Evolutionary conservation across 2,113 vertebrate species (phyloP).

Genomic region (Cygnus atratus): DNA sequence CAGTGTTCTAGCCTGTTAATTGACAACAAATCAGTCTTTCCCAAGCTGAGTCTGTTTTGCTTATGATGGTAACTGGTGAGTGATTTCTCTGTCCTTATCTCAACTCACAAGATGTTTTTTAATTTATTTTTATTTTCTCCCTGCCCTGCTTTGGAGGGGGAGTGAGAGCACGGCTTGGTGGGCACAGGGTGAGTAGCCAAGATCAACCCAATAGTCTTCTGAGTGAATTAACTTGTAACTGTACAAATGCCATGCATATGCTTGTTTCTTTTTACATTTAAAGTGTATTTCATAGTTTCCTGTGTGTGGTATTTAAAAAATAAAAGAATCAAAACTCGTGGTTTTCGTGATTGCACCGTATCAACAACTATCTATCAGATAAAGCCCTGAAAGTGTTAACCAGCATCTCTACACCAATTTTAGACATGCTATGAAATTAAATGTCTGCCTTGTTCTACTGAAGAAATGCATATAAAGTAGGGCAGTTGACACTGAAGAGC

Average conservation of each 20-base stretch:
- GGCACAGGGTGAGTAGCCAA: neutral
- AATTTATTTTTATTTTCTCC: neutral
- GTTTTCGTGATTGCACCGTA: neutral
- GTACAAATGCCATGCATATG: neutral
- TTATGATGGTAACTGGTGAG: neutral
- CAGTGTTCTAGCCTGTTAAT: neutral
- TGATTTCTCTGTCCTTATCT: neutral
- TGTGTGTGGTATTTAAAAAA: no score
- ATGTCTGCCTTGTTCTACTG: neutral
- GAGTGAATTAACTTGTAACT: neutral
- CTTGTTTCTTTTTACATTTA: neutral
- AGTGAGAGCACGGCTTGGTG: neutral
- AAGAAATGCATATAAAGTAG: neutral
- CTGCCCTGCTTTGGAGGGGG: neutral
- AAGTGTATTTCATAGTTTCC: neutral
- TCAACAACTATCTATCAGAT: neutral
- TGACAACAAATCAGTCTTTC: neutral
- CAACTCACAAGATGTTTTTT: neutral
- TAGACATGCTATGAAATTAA: neutral
- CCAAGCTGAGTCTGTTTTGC: neutral
- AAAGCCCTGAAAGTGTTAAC: neutral
- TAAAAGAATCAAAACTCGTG: neutral
- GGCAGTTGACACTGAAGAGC: neutral
- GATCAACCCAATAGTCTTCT: neutral
- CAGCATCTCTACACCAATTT: neutral